Conservation (phyloP, 2,113 vertebrate genomes). For the Uria lomvia region DNA sequence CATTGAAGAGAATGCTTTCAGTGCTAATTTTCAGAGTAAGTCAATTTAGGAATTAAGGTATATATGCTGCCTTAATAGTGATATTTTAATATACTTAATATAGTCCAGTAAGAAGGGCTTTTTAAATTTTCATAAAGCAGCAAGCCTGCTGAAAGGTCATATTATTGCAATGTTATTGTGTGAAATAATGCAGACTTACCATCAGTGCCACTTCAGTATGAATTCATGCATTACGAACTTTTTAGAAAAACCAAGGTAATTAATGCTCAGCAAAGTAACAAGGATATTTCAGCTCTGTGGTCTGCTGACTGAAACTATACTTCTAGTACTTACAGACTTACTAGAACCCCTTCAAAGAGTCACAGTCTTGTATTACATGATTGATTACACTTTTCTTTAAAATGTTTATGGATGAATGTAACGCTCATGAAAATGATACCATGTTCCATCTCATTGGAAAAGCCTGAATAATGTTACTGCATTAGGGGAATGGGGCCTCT, state of each 20-base stretch:
- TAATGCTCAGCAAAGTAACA: background rate
- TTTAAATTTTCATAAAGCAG: background rate
- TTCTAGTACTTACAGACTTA: background rate
- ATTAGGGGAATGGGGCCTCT: background rate
- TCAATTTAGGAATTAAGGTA: background rate
- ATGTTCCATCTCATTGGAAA: background rate
- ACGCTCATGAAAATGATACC: background rate
- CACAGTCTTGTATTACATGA: background rate
- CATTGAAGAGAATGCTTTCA: background rate
- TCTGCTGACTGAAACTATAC: background rate
- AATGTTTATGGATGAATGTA: background rate
- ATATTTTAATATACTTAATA: background rate
- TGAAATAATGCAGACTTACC: background rate
- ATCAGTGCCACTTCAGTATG: background rate
- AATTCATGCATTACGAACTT: background rate
- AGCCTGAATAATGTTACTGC: background rate
- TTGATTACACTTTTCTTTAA: conserved; percentile 10
- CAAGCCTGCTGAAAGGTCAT: background rate
- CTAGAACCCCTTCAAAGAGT: background rate
- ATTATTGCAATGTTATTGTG: background rate
- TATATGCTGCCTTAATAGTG: background rate
- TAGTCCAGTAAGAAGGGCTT: background rate
- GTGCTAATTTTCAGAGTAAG: background rate
- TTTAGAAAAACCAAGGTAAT: background rate
- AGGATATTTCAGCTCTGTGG: background rate